phyloP scores from a whole-genome alignment of 2,797 vertebrate genomes.

The Cirrhinus mrigala region DNA sequence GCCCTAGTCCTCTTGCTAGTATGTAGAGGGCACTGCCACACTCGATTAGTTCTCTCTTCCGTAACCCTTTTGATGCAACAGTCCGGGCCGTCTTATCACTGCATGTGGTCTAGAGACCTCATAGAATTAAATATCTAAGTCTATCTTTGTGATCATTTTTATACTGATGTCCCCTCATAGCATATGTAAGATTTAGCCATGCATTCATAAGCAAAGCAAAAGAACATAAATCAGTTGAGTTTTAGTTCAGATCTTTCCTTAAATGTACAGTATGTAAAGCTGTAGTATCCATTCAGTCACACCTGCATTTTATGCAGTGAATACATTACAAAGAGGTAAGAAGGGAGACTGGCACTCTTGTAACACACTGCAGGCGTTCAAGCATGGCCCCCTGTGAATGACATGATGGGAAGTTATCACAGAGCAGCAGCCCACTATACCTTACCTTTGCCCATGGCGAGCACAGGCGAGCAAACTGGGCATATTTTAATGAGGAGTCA shows the following conservation, averaged over 20 bases:
- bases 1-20: constrained; percentile 30
- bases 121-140: constrained; percentile 45
- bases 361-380: not conserved
- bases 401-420: constrained; percentile 56
- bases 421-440: constrained; percentile 36
- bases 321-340: constrained; percentile 5
- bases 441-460: constrained; percentile 44
- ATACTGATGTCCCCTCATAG: constrained; percentile 32
- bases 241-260: constrained; percentile 21
- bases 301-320: not conserved
- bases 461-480: constrained; percentile 33
- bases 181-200: not conserved
- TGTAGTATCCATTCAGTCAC: not conserved
- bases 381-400: constrained; percentile 15
- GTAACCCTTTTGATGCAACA: constrained; percentile 57
- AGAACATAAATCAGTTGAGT: not conserved
- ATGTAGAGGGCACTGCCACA: constrained; percentile 48
- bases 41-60: constrained; percentile 58
- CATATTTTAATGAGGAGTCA: constrained; percentile 62
- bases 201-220: not conserved
- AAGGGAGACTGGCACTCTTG: not conserved
- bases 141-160: constrained; percentile 38
- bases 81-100: constrained; percentile 19
- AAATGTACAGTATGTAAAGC: not conserved
- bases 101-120: constrained; percentile 32